Percentiles rank a stretch among this genome's conserved stretches.
Conservation (phyloP, 53 echinoderm and acorn worm genomes). For the Luidia sarsii region DNA sequence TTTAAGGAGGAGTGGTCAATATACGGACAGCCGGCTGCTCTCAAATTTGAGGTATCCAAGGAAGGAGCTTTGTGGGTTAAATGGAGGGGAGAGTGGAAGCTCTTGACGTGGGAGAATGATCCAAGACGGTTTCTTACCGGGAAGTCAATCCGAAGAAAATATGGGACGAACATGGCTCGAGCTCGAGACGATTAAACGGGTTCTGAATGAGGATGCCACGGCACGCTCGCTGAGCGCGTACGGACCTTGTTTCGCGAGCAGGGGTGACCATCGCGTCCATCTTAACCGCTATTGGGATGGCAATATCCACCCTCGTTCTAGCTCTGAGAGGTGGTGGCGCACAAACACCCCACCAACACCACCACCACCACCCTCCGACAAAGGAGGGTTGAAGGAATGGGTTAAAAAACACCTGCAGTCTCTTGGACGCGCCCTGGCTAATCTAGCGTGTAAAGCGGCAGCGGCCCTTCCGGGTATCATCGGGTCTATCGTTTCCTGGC, state of each 20-base stretch:
- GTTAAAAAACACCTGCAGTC: neutral
- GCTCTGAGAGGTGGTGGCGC: too few species aligned
- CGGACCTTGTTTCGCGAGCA: conserved; percentile 31
- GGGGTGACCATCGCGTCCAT: too few species aligned
- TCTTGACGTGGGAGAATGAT: too few species aligned
- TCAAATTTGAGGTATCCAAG: neutral
- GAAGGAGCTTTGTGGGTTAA: too few species aligned
- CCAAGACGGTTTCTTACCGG: conserved; percentile 1
- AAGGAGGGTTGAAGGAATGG: too few species aligned
- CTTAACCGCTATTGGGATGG: too few species aligned
- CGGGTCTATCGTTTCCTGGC: too few species aligned
- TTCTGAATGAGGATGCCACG: neutral
- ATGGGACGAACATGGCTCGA: neutral
- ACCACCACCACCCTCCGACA: too few species aligned
- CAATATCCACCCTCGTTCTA: conserved; percentile 6
- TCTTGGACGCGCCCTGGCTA: neutral
- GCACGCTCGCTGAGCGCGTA: conserved; percentile 8
- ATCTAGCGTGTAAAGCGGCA: too few species aligned
- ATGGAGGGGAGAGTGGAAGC: too few species aligned
- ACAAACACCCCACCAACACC: too few species aligned
- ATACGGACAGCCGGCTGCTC: conserved; percentile 4
- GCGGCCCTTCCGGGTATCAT: too few species aligned
- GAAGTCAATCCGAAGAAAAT: neutral
- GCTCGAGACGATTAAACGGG: neutral
- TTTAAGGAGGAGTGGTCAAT: conserved; percentile 3